phyloP scores from a whole-genome alignment of 2,888 invertebrate genomes.

The Meandrusa payeni region DNA sequence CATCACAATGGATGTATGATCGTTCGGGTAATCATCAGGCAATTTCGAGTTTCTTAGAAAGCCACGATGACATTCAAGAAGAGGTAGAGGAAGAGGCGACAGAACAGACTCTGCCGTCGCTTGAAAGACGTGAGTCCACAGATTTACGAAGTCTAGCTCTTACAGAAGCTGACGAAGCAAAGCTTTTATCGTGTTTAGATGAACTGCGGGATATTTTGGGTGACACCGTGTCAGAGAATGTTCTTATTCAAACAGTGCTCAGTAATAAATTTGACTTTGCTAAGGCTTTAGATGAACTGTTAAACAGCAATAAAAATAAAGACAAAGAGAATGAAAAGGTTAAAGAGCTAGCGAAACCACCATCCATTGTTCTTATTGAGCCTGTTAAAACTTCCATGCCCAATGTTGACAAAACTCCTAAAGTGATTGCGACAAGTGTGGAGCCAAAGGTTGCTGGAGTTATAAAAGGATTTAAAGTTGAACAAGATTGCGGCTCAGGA shows the following conservation, averaged over 20 bases:
- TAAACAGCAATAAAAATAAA: constrained; percentile 72
- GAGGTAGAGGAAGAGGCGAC: constrained; percentile 75
- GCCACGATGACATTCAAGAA: constrained; percentile 87
- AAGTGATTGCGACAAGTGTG: constrained; percentile 63
- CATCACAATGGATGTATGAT: constrained; percentile 92
- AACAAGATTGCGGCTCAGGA: constrained; percentile 41
- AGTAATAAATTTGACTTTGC: constrained; percentile 87
- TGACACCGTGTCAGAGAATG: constrained; percentile 86
- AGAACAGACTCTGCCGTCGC: constrained; percentile 32
- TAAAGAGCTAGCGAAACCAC: constrained; percentile 40
- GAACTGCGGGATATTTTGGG: constrained; percentile 90
- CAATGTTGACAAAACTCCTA: constrained; percentile 45
- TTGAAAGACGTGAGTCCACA: constrained; percentile 66
- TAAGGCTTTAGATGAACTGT: constrained; percentile 86
- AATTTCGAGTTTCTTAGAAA: constrained; percentile 88
- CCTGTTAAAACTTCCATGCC: constrained; percentile 47
- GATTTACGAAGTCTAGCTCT: constrained; percentile 75
- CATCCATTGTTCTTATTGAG: constrained; percentile 45
- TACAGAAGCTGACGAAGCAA: constrained; percentile 85
- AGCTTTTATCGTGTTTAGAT: constrained; percentile 91
- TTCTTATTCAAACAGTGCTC: constrained; percentile 86
- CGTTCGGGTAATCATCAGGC: constrained; percentile 86
- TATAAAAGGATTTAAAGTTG: constrained; percentile 82
- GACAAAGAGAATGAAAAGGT: constrained; percentile 38
- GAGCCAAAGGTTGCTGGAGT: constrained; percentile 62